These are phyloP conservation scores for Hyperoodon ampullatus DNA, from an alignment of 2,113 vertebrate species.

Conservation along the genomic window DNA sequence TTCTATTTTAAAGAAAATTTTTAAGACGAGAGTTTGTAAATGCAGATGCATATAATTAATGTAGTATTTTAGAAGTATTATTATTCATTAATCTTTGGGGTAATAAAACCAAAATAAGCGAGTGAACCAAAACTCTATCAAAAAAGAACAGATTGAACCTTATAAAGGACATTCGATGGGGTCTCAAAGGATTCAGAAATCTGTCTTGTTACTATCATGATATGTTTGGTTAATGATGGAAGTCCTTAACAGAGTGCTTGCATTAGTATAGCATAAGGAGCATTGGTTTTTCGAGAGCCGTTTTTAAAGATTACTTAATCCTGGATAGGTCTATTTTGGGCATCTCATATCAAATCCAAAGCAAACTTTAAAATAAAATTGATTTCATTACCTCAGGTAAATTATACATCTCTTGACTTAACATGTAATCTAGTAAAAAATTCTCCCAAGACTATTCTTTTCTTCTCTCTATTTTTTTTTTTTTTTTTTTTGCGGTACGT, in stretches of 20 bases:
- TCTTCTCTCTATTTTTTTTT: neutral
- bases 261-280: neutral
- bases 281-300: neutral
- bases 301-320: conserved; percentile 20
- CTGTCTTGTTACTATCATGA: neutral
- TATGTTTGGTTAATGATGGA: neutral
- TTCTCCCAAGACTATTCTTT: neutral
- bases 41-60: neutral
- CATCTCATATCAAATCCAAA: neutral
- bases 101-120: neutral
- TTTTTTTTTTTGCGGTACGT: too few species aligned
- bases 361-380: neutral
- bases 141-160: conserved; percentile 2
- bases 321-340: neutral
- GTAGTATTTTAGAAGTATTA: neutral
- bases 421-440: neutral
- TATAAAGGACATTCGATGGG: neutral
- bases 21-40: neutral
- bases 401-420: neutral
- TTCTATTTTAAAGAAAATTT: conserved; percentile 14
- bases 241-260: neutral
- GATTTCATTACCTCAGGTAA: neutral
- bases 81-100: neutral
- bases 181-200: neutral
- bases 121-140: neutral